Evolutionary conservation across 2,113 vertebrate species (phyloP), one percentile per base, ranked within the genome.

Genomic region (Thermophis baileyi): DNA sequence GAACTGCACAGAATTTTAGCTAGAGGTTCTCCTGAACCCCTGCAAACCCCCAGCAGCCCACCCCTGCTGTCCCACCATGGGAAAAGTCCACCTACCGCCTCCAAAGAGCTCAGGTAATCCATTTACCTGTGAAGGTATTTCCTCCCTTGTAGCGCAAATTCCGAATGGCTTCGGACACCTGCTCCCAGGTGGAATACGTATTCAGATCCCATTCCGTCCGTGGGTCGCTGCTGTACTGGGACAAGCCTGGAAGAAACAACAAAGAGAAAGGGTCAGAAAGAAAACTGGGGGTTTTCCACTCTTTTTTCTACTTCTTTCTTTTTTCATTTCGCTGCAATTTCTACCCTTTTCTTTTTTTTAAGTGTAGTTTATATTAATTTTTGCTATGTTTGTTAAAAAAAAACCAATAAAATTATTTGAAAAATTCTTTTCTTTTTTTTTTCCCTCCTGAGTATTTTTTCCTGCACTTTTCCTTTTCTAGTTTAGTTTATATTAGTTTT

Each of bases 161-260:
- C 86, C 96, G 98, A 0, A 99, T 24, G 0, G 98, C 99, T 2
- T 98, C 98, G 94, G 99, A 93, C 85, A 99, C 96, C 94, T 98
- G 97, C 0, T 98, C 98, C 96, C 97, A 98, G 0, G 97, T 98
- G 11, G 97, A 96, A 91, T 98, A 98, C 93, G 98, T 51, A 20
- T 98, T 98, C 90, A 99, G 98, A 24, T 99, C 97, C 99, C 99
- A 99, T 96, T 99, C 99, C 0, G 99, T 99, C 93, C 97, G 98
- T 4, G 99, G 99, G 46, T 99, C 98, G 1, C 99, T 98, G 53
- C 99, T 99, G 97, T 99, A 99, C 97, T 99, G 99, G 57, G 98
- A 98, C 92, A 99, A 96, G 30, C 98, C 99, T 99, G 93, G 30
- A 69, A 88, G 88, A 40, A 30, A 18, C 3, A 4, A 12, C 25